Conservation (phyloP, 2,113 vertebrate genomes). For the Myotis lucifugus region DNA sequence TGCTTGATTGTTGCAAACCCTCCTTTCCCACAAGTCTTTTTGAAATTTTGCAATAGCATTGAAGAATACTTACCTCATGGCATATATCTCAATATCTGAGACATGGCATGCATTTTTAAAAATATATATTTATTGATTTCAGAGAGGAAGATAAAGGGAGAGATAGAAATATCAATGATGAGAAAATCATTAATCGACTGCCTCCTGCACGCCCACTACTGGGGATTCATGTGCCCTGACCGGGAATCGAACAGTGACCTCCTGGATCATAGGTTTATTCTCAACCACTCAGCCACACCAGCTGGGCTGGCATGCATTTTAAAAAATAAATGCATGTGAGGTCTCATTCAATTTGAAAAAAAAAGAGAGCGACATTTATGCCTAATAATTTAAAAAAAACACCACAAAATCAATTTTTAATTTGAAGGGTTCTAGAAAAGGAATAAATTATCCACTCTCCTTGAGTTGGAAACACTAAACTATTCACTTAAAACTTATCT, state of each 20-base stretch:
- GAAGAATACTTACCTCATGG: neutral
- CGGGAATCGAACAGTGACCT: too few species aligned
- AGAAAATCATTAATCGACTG: too few species aligned
- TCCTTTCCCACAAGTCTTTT: neutral
- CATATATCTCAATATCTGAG: neutral
- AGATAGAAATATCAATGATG: too few species aligned
- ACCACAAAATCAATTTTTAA: neutral
- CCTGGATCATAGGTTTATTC: too few species aligned
- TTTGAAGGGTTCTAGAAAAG: neutral
- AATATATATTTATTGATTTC: too few species aligned
- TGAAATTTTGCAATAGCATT: neutral
- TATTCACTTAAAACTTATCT: conserved; percentile 3
- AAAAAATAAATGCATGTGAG: neutral
- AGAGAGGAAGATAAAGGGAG: too few species aligned
- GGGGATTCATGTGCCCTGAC: too few species aligned
- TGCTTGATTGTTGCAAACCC: neutral
- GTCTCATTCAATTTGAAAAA: neutral
- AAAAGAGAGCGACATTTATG: neutral
- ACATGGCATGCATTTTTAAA: neutral
- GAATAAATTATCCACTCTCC: neutral
- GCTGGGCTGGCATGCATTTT: too few species aligned
- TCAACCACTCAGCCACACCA: too few species aligned
- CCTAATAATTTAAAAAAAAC: neutral
- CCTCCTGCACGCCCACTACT: too few species aligned
- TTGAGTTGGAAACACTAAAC: neutral